Percentiles rank a stretch among this genome's conserved stretches.
Conservation (phyloP, 1,140 invertebrate species). For the Cotesia typhae region DNA sequence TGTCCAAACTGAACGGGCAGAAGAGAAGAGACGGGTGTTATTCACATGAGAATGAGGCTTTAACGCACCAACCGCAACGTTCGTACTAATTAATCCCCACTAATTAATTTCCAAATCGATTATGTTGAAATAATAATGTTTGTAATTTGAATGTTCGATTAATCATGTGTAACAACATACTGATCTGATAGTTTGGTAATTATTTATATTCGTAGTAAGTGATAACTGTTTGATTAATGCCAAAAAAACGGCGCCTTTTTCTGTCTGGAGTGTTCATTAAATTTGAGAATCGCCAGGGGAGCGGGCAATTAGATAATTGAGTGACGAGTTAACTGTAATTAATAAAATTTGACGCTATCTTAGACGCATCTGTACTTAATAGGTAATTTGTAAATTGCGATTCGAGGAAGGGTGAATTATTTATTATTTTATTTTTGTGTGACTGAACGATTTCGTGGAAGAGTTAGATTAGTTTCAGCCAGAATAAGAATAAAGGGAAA, state of each 20-base stretch:
- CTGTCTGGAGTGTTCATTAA: no score
- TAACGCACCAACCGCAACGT: constrained; percentile 7
- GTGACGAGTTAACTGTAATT: no score
- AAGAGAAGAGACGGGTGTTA: not conserved
- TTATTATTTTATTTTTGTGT: not conserved
- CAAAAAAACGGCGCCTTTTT: no score
- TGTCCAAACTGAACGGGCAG: not conserved
- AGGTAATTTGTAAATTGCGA: no score
- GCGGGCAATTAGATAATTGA: no score
- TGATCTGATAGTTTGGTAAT: not conserved
- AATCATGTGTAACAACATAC: not conserved
- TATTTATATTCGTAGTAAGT: no score
- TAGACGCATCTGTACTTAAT: no score
- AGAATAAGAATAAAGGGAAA: no score
- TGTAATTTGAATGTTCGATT: constrained; percentile 11
- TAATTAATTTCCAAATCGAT: constrained; percentile 36
- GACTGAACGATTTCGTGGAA: constrained; percentile 1
- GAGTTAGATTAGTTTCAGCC: not conserved
- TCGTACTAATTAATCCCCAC: constrained; percentile 32
- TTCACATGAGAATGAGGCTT: constrained; percentile 10
- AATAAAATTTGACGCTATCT: no score
- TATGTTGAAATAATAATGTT: constrained; percentile 20
- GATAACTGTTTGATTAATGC: no score
- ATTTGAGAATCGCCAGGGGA: no score
- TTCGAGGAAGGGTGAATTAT: not conserved